Evolutionary conservation across 2,888 invertebrate genomes (phyloP), one percentile per base, ranked within the genome.

Genomic region (Synergus japonicus): DNA sequence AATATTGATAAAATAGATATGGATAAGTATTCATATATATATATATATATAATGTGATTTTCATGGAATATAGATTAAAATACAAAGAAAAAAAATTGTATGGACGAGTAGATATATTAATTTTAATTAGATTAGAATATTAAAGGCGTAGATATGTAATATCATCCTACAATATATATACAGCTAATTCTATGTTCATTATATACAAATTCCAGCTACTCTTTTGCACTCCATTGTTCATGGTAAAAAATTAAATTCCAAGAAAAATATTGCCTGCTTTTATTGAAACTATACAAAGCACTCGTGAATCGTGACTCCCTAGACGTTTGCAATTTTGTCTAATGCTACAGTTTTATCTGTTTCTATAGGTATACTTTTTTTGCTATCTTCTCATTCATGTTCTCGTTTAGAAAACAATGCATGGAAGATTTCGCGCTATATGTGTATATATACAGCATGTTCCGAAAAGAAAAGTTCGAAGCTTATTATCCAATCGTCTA

Each of bases 401-500:
- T 18, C 22, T 22, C 22, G 60, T 18, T 22, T 15, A 54, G n/a
- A 15, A 54, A 66, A 66, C 10, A 66, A 41, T 9, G 8, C 66
- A 66, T 37, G 7, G 66, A 66, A 66, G 66, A 22, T 41, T 66
- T 44, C n/a, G 3, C 66, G 15, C 66, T n/a, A 12, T 10, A 12
- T 10, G 12, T 44, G 44, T 44, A 12, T 29, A 2, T 29, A 29
- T 44, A 44, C 10, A 66, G 37, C 66, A 66, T 15, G 43, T 43
- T 4, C 37, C 22, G 29, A 44, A 37, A 49, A 73, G 49, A 69
- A 76, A 29, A 18, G 65, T 58, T 29, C 41, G 65, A 46, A 77
- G 83, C 83, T 84, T 83, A 86, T 86, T 86, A 86, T 85, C 81
- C 81, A 86, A 85, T 87, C 86, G 87, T 87, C 86, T 90, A 90